Evolutionary conservation across 2,113 vertebrate genomes (phyloP).

Genomic region (Poecile atricapillus): DNA sequence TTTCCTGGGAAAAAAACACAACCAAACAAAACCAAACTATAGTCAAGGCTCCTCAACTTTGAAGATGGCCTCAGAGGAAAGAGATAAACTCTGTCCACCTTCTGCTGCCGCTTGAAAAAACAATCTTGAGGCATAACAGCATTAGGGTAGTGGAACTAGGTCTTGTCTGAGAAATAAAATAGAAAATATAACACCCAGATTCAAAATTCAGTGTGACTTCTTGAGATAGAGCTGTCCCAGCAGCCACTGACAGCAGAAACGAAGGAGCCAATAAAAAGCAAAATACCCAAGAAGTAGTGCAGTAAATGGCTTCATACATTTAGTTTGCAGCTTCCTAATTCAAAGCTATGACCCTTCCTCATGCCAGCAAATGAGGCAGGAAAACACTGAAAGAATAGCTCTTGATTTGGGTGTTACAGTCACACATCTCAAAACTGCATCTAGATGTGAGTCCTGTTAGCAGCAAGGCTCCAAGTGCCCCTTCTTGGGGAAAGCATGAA

Average conservation of each 20-base stretch:
- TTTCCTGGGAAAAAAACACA: background rate
- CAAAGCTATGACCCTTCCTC: background rate
- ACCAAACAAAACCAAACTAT: background rate
- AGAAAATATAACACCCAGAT: constrained; percentile 5
- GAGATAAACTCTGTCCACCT: background rate
- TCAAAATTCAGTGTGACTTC: background rate
- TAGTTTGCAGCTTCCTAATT: constrained; percentile 41
- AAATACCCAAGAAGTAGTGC: constrained; percentile 22
- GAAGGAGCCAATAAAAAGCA: constrained; percentile 24
- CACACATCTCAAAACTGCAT: background rate
- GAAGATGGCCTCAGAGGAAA: background rate
- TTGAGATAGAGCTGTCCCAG: background rate
- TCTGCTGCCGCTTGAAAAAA: constrained; percentile 4
- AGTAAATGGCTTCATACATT: constrained; percentile 55
- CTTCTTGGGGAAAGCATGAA: rapidly evolving
- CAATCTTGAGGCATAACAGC: background rate
- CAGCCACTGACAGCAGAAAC: constrained; percentile 1
- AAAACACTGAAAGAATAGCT: background rate
- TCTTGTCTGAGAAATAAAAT: background rate
- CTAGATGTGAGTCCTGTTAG: background rate
- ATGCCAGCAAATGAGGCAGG: background rate
- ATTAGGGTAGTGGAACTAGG: background rate
- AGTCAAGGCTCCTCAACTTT: background rate
- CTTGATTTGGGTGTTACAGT: background rate
- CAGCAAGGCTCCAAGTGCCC: background rate